Evolutionary conservation across 2,888 invertebrate species (phyloP), one percentile per base, ranked within the genome.

Genomic region (Eudiplozoon nipponicum): DNA sequence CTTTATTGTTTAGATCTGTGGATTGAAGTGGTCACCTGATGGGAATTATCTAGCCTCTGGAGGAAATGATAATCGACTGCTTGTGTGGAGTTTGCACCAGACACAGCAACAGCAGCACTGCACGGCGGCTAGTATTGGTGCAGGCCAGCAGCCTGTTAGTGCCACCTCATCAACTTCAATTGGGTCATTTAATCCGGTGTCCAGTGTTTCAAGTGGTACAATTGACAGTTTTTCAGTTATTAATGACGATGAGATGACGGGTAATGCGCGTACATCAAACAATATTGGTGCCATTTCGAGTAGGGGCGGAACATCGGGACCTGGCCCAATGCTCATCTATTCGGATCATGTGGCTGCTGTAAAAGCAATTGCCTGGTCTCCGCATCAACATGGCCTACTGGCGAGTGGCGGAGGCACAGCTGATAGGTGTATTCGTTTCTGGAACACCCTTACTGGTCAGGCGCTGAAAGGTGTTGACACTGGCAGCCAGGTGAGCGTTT

Each of bases 371-470:
- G 84, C 90, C 18, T 90, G 90, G 90, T 86, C 84, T 2, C 86
- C 90, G 0, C 86, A 90, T 63, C 86, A 86, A 60, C 86, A 86
- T 61, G 86, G 86, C 0, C 63, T 90, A 37, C 60, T 90, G 45
- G 86, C 86, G 1, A 77, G 76, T 28, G 90, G 90, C 33, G 90
- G 90, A n/a, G 90, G 90, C n/a, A 90, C 90, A 0, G 90, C 86
- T 0, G 90, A 90, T 61, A 65, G 84, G 11, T 80, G 78, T 56
- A 81, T 84, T 46, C 67, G 81, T 17, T 90, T 90, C 64, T 90
- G 90, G 86, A 90, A 90, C 61, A 90, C 86, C 1, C 64, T 90
- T 46, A 90, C 86, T 1, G 80, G 78, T 5, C 86, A 90, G 60
- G 78, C 86, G 2, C 76, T 86, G 75, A 86, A 90, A 60, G 78